Conservation (phyloP, 2,113 vertebrate species). For the Petroica traversi region DNA sequence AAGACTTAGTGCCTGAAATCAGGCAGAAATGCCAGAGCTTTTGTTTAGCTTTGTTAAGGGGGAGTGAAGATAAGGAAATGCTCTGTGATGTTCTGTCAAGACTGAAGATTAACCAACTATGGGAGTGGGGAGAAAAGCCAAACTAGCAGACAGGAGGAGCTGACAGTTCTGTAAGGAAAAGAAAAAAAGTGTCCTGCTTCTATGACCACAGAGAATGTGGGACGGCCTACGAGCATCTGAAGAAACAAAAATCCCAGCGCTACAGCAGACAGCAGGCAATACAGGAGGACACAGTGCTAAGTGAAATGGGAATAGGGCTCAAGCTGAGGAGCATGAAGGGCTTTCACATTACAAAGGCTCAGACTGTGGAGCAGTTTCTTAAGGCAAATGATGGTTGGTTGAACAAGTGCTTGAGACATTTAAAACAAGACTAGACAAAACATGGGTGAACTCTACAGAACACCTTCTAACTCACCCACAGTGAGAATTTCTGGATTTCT, state of each 20-base stretch:
- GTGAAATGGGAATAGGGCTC: not conserved
- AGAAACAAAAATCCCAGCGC: not conserved
- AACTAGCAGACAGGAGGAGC: not conserved
- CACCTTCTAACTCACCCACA: not conserved
- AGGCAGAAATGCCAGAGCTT: not conserved
- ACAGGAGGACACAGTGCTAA: not conserved
- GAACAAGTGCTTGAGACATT: not conserved
- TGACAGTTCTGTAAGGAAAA: not conserved
- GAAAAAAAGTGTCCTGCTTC: not conserved
- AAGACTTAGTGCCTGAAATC: not conserved
- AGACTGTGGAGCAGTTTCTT: not conserved
- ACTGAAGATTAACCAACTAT: not conserved
- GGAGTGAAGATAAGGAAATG: not conserved
- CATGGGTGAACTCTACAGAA: not conserved
- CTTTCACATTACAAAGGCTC: not conserved
- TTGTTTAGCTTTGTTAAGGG: not conserved
- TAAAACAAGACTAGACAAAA: slow-evolving; percentile 46
- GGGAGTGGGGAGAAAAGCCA: slow-evolving; percentile 2
- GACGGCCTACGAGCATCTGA: not conserved
- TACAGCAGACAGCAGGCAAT: not conserved
- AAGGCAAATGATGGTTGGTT: not conserved
- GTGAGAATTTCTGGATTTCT: not conserved
- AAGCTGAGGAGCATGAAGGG: not conserved
- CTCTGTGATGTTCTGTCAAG: not conserved
- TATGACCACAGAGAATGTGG: not conserved